phyloP scores from a whole-genome alignment of 2,888 invertebrate species.

The Parelbella ahira region DNA sequence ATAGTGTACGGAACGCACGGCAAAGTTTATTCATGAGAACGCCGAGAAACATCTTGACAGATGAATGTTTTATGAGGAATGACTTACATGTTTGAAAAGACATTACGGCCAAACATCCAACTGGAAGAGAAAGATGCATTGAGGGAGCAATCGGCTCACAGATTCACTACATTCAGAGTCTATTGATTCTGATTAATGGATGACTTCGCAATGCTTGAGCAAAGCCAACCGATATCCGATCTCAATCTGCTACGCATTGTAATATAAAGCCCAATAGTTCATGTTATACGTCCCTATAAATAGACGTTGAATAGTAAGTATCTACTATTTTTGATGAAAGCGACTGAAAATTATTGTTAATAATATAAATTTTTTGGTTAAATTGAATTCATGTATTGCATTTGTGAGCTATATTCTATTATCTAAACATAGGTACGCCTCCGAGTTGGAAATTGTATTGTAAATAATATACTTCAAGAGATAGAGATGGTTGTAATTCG shows the following conservation, averaged over 20 bases:
- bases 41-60: too few relatives aligned
- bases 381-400: constrained; percentile 6
- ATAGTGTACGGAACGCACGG: too few relatives aligned
- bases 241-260: constrained; percentile 27
- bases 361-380: constrained; percentile 3
- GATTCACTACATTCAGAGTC: constrained; percentile 66
- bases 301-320: constrained; percentile 44
- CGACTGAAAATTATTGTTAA: constrained; percentile 57
- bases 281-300: constrained; percentile 38
- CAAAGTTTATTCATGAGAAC: too few relatives aligned
- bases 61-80: constrained; percentile 32
- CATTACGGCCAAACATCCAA: constrained; percentile 36
- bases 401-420: constrained; percentile 10
- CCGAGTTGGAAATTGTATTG: constrained; percentile 28
- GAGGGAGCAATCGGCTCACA: constrained; percentile 74
- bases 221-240: constrained; percentile 13
- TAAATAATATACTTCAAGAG: constrained; percentile 48
- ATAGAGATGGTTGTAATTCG: constrained; percentile 48
- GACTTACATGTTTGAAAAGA: constrained; percentile 32
- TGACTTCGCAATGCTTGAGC: constrained; percentile 58
- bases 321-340: constrained; percentile 51
- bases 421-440: constrained; percentile 20
- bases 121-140: constrained; percentile 58
- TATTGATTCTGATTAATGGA: constrained; percentile 59
- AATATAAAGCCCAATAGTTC: constrained; percentile 49